Base-by-base conservation (phyloP, 2,797 vertebrate genomes). In the Eurystomus glaucurus region DNA sequence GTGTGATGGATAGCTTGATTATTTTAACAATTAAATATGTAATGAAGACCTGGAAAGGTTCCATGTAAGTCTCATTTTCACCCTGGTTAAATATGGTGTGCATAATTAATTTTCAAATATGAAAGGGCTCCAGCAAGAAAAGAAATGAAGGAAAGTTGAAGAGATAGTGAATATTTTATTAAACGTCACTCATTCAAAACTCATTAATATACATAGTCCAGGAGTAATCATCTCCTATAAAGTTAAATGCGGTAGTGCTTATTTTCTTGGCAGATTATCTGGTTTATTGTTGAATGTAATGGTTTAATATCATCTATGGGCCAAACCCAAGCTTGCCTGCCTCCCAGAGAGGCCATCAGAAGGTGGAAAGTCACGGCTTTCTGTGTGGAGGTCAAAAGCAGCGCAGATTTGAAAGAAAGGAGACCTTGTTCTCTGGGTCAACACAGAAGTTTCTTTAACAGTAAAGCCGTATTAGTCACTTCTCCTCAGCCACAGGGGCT, bases 21-120 rank as follows among this genome's bases (percentile, higher is more conserved):
- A 98, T 97, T 97, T 97, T 97, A 97, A 98, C 97, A 98, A 97
- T 97, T 98, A 98, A 97, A 97, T 97, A 98, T 95, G 95, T 97
- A 97, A 98, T 97, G 97, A 97, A 97, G 92, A 91, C 80, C 94
- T 98, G 97, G 97, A 97, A 97, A 96, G 93, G 90, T 97, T 98
- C 97, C 96, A 96, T 84, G 87, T 88, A 97, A 96, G 95, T 96
- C 97, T 97, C 96, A 98, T 97, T 98, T 98, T 97, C 96, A 90
- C 72, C 96, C 88, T 96, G 96, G 96, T 97, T 97, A 97, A 97
- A 96, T 96, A 97, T 97, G 97, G 94, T 95, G 97, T 97, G 96
- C 96, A 97, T 97, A 98, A 98, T 97, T 97, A 97, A 97, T 97
- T 97, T 97, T 95, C 96, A 97, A 95, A 97, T 97, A 97, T 92